Base-by-base conservation (phyloP, 2,113 vertebrate genomes). In the Bufo gargarizans region DNA sequence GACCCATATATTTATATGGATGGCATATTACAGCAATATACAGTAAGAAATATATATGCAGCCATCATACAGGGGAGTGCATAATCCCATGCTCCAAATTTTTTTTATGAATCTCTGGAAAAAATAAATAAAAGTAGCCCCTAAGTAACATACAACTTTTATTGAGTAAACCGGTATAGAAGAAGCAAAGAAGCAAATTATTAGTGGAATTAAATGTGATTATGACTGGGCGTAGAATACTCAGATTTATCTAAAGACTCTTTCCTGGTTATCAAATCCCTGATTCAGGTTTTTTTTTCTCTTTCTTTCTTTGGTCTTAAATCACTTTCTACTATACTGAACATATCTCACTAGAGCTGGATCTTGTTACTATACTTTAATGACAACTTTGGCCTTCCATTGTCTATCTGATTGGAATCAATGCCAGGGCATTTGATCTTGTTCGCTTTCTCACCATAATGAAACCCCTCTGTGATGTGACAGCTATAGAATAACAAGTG, bases 401-500 rank as follows among this genome's bases (percentile, higher is more conserved):
- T 93, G 92, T 95, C 91, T 92, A 92, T 93, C 94, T 95, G 95
- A 95, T 94, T 94, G 95, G 78, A 82, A 93, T 94, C 95, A 94
- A 95, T 94, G 95, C 91, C 90, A 91, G 92, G 91, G 91, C 93
- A 94, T 94, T 92, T 93, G 93, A 94, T 93, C 93, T 93, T 94
- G 93, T 93, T 95, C 94, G 93, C 93, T 93, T 94, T 94, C 93
- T 93, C 93, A 93, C 93, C 92, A 92, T 94, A 95, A 95, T 94
- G 94, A 95, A 95, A 93, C 91, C 92, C 93, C 92, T 90, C 91
- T 95, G 93, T 93, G 94, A 94, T 93, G 94, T 95, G 94, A 94
- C 94, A 95, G 94, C 92, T 93, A 93, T 92, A 89, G 94, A 94
- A 94, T 94, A 94, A 93, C 94, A 95, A 95, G 94, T 96, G 94